Evolutionary conservation across 2,797 vertebrate species (phyloP), one percentile per base, ranked within the genome.

Genomic region (Acipenser oxyrinchus): DNA sequence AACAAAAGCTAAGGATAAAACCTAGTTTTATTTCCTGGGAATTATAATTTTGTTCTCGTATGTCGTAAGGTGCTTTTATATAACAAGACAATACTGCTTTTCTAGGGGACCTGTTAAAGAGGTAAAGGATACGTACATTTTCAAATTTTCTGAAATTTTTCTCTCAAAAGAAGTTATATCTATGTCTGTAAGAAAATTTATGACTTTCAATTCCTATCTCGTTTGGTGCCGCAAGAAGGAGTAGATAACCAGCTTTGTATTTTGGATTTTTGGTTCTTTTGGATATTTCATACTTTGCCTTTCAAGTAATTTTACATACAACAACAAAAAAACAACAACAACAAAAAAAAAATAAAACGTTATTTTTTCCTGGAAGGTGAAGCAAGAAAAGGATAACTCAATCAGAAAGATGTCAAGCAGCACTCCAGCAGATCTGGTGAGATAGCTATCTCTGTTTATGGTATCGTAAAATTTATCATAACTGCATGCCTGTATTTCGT

Each of bases 381-480:
- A 53, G 52, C n/a, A n/a, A 23, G 68, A n/a, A 61, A 73, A 72
- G 69, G 69, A 76, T 73, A 68, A 68, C 4, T 37, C 80, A 78
- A 68, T 78, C 75, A 37, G 23, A 62, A 78, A 67, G 53, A 91
- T 91, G 89, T 86, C 89, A 77, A 73, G 80, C 79, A 87, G 76
- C 77, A 87, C 84, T 70, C 84, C 88, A 64, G 74, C 79, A 64
- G 89, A 91, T 72, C 87, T 85, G 89, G 89, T 91, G 81, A 89
- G 66, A 66, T 66, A 58, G 23, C 52, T 55, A 8, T 60, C n/a
- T 60, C n/a, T 6, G 62, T 65, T 63, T 52, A 6, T 70, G 23
- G 23, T 37, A 37, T 37, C 23, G 23, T 37, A 4, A 37, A 3
- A 37, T 37, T 37, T 37, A 10, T 55, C 52, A 55, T 55, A 55